Base-by-base conservation (phyloP, 2,797 vertebrate species). In the Muraenolepis orangiensis region DNA sequence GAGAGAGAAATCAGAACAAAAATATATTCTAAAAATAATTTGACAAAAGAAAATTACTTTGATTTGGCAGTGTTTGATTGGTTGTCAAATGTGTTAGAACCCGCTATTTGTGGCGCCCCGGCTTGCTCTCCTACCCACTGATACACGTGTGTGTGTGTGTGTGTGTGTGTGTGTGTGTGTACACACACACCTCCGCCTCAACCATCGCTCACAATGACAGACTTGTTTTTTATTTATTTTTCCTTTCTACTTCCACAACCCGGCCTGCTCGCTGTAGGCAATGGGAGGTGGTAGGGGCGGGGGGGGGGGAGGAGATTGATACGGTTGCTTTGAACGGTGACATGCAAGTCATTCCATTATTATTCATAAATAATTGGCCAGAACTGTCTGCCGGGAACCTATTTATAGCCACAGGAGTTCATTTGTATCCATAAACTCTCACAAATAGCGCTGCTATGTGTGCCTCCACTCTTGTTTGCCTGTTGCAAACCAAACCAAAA, bases 331-430 rank as follows among this genome's bases (percentile, higher is more conserved):
- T 90, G 81, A 89, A 90, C 83, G 87, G 85, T 89, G 87, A 89
- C 89, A 86, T 80, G 81, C 82, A 76, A 89, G 82, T 90, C 80
- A 76, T 86, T 89, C 86, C 82, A 87, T 92, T 90, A 91, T 88
- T 91, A 90, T 90, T 91, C 87, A 90, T 89, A 89, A 88, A 91
- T 93, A 90, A 91, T 91, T 92, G 88, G 87, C 82, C 76, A 84
- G 78, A 80, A 85, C 83, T 42, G 80, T 85, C 84, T 85, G 85
- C 75, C 72, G 68, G 31, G n/a, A n/a, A 77, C 76, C 87, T 92
- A 90, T 93, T 92, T 89, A 87, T 90, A 90, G 89, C 86, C 74
- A 72, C n/a, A n/a, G n/a, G n/a, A n/a, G n/a, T n/a, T n/a, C n/a
- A n/a, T n/a, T n/a, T n/a, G n/a, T n/a, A n/a, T n/a, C n/a, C 69